Percentiles rank a stretch among this genome's conserved stretches.
Conservation (phyloP, 2,888 invertebrate species). For the Tanypteryx hageni region DNA sequence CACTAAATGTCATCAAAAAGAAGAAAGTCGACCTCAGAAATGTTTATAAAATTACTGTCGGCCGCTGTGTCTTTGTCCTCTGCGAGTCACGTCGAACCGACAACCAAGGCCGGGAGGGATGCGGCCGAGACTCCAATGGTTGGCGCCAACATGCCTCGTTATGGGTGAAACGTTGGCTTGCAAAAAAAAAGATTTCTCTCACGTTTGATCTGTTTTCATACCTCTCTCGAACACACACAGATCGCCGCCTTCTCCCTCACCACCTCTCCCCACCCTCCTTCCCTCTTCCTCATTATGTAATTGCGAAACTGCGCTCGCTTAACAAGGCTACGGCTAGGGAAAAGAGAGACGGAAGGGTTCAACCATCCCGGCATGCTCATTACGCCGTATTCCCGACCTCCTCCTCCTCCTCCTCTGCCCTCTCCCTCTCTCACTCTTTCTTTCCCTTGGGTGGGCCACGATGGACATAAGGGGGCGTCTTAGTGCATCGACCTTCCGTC, state of each 20-base stretch:
- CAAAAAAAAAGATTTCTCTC: background rate
- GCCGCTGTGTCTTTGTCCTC: background rate
- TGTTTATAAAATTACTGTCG: background rate
- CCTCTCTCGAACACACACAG: background rate
- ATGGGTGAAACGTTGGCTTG: background rate
- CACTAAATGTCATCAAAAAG: background rate
- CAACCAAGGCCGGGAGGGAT: background rate
- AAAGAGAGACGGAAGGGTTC: background rate
- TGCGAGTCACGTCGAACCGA: background rate
- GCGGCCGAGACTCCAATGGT: background rate
- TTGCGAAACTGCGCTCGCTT: conserved; percentile 17
- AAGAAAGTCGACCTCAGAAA: background rate
- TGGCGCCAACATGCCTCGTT: conserved; percentile 3
- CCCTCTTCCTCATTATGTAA: background rate
- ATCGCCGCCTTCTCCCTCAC: background rate
- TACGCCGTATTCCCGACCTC: background rate
- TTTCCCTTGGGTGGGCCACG: conserved; percentile 15
- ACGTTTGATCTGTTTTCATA: conserved; percentile 6
- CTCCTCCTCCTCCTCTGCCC: background rate
- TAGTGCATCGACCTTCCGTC: conserved; percentile 18
- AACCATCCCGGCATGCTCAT: background rate
- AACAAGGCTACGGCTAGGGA: background rate
- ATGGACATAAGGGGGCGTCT: background rate
- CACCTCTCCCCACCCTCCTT: too few relatives aligned
- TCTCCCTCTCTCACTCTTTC: background rate